These are phyloP conservation scores for Formicarius rufipectus DNA, from an alignment of 2,113 vertebrate genomes.

Conservation along the genomic window DNA sequence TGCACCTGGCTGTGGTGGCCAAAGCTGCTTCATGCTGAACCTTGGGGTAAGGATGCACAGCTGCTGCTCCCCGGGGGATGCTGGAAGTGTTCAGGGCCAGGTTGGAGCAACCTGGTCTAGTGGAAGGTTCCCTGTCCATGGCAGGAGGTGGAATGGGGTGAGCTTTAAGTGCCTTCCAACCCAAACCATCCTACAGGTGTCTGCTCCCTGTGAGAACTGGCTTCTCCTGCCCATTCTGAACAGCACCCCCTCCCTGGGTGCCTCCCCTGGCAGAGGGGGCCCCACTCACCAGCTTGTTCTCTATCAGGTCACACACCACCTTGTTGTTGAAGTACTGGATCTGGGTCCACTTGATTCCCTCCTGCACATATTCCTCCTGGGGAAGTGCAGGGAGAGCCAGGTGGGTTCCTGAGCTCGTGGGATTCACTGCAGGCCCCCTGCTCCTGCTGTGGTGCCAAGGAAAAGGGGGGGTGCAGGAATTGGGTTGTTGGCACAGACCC, in stretches of 20 bases:
- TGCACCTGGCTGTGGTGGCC: background rate
- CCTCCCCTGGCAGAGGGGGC: background rate
- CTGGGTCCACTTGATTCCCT: conserved; percentile 95
- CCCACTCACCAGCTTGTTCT: conserved; percentile 92
- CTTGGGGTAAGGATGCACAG: background rate
- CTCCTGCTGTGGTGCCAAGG: accelerated
- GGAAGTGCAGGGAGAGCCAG: background rate
- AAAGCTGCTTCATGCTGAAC: background rate
- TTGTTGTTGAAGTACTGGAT: conserved; percentile 99
- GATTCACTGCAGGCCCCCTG: background rate
- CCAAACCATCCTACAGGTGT: background rate
- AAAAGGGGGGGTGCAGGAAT: background rate
- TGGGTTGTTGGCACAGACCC: background rate
- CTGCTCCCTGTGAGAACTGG: background rate
- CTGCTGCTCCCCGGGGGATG: background rate
- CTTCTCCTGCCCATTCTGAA: background rate
- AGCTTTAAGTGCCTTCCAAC: background rate
- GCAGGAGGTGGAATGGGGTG: background rate
- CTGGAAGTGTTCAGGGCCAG: background rate
- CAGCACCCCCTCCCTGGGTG: background rate
- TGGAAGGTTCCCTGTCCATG: background rate
- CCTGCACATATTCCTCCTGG: conserved; percentile 97
- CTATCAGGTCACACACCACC: conserved; percentile 96
- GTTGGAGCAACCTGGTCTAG: background rate
- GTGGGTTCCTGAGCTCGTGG: accelerated